Percentiles rank a stretch among this genome's conserved stretches.
Conservation (phyloP, 2,888 invertebrate species). For the Idaea straminata region DNA sequence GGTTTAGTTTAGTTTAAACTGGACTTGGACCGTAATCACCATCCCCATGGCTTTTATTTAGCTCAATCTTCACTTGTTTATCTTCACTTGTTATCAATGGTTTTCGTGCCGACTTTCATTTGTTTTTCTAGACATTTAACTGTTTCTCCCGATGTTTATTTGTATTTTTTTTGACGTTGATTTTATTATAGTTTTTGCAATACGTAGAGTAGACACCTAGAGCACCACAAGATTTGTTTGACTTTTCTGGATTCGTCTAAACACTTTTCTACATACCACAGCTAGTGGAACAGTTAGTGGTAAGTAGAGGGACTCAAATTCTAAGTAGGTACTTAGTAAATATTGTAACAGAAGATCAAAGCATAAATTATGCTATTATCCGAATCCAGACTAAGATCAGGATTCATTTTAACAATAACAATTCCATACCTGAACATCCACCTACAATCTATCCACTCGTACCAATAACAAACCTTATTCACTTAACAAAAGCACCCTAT, state of each 20-base stretch:
- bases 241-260: too few species aligned
- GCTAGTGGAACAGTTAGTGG: too few species aligned
- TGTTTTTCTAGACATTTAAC: not conserved
- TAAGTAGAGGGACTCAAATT: too few species aligned
- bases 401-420: not conserved
- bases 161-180: not conserved
- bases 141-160: not conserved
- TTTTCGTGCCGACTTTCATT: not conserved
- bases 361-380: not conserved
- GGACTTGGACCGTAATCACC: too few species aligned
- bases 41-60: not conserved
- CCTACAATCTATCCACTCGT: not conserved
- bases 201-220: too few species aligned
- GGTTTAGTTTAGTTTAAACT: too few species aligned
- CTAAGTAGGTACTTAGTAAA: too few species aligned
- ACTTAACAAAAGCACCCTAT: slow-evolving; percentile 51
- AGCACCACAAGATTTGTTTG: too few species aligned
- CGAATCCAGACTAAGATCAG: not conserved
- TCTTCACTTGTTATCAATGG: not conserved
- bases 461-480: slow-evolving; percentile 31
- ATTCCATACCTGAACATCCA: not conserved
- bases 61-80: too few species aligned
- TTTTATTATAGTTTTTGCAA: too few species aligned
- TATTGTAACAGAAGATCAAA: too few species aligned
- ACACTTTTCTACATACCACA: too few species aligned